Conservation (phyloP, 2,113 vertebrate species). For the Crypturellus undulatus region DNA sequence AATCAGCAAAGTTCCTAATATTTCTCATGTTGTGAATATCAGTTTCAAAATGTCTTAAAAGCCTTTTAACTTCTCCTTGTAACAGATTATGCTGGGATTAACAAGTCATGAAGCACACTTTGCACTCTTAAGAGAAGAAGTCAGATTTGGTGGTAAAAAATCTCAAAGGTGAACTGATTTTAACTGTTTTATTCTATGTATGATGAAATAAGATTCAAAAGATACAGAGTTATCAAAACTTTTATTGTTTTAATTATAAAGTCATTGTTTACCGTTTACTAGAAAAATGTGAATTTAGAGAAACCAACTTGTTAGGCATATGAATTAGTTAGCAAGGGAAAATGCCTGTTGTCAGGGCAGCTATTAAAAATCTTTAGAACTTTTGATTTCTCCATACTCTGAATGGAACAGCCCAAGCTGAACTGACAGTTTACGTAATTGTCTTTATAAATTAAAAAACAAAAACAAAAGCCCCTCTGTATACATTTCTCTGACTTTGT, state of each 20-base stretch:
- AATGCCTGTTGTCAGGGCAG: background rate
- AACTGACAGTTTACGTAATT: background rate
- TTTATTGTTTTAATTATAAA: background rate
- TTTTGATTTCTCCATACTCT: background rate
- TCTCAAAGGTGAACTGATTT: slow-evolving; percentile 87
- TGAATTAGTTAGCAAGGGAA: background rate
- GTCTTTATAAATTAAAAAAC: background rate
- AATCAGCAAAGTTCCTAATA: background rate
- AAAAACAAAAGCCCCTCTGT: background rate
- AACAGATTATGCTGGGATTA: slow-evolving; percentile 97
- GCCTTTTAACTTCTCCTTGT: slow-evolving; percentile 49
- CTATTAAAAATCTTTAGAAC: background rate
- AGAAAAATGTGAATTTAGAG: background rate
- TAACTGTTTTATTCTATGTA: background rate
- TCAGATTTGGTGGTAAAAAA: slow-evolving; percentile 97
- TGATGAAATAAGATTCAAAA: background rate
- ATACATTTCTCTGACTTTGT: background rate
- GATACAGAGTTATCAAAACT: background rate
- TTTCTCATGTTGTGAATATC: background rate
- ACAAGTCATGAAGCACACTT: slow-evolving; percentile 98
- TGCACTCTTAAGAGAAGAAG: slow-evolving; percentile 97
- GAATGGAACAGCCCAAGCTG: background rate
- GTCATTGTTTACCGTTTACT: background rate
- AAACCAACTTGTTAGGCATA: background rate
- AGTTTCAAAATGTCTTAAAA: background rate